Conservation (phyloP, 2,113 vertebrate genomes). For the Vireo altiloquus region DNA sequence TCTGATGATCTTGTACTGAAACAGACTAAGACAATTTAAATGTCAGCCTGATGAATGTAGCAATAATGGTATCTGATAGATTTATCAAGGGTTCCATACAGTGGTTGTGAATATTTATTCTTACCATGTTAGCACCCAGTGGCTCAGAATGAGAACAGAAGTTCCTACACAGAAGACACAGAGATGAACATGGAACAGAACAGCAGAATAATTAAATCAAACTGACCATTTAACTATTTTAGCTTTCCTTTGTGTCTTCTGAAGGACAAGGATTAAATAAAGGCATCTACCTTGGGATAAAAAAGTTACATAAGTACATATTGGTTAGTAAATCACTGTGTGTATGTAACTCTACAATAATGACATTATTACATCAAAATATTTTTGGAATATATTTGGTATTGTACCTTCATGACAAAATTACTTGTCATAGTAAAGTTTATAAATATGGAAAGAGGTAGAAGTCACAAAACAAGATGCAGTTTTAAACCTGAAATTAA, state of each 20-base stretch:
- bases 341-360: neutral
- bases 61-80: neutral
- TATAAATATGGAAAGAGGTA: neutral
- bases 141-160: neutral
- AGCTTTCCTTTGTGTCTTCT: neutral
- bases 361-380: neutral
- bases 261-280: neutral
- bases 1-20: neutral
- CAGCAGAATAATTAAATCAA: neutral
- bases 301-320: neutral
- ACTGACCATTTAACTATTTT: neutral
- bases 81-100: neutral
- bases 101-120: neutral
- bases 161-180: neutral
- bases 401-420: neutral
- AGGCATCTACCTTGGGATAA: neutral
- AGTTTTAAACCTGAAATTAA: neutral
- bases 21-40: neutral
- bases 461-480: neutral
- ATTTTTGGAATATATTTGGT: neutral
- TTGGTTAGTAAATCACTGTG: neutral
- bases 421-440: neutral
- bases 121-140: neutral
- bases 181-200: neutral
- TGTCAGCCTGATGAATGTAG: conserved; percentile 15